Base-by-base conservation (phyloP, 1,140 invertebrate species). In the Drosophila cardini region DNA sequence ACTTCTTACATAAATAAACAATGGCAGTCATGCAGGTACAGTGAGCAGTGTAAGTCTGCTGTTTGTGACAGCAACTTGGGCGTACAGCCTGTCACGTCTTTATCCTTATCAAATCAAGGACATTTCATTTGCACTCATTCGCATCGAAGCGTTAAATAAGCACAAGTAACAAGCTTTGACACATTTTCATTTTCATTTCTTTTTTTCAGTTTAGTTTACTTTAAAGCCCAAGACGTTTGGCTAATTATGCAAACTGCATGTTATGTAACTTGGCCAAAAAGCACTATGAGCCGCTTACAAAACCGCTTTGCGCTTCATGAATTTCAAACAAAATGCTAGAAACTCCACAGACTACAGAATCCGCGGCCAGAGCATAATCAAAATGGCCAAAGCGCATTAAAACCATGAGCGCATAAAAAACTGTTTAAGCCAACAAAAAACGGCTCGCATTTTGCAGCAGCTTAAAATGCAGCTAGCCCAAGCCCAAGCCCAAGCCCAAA, bases 301-400 rank as follows among this genome's bases (percentile, higher is more conserved):
- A 84, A 84, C 81, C 80, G 65, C 82, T 40, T 48, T 45, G 30
- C 50, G 45, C 48, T 86, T 61, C 78, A 80, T 85, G 82, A 80
- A 84, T 84, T 84, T 71, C 76, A 75, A 78, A 78, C 65, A 67
- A 75, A 86, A 80, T 75, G 9, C 53, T 36, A 16, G 36, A 53
- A 53, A 36, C 16, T 16, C 1, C 16, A 13, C 6, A 2, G 18
- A 42, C 61, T 57, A 13, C 62, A 68, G 46, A 68, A 50, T 57
- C 16, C 26, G 62, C 34, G 64, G 40, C 36, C 32, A 55, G 52
- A 55, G 73, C 73, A 76, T 82, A 65, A 78, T 81, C 76, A 83
- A 83, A 83, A 81, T 83, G 67, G 63, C 64, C 78, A 87, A 87
- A 87, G 78, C 83, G 82, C 78, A 86, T 81, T 86, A 76, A 85